Evolutionary conservation across 2,797 vertebrate species (phyloP).

Genomic region (Dendrocincla tyrannina): DNA sequence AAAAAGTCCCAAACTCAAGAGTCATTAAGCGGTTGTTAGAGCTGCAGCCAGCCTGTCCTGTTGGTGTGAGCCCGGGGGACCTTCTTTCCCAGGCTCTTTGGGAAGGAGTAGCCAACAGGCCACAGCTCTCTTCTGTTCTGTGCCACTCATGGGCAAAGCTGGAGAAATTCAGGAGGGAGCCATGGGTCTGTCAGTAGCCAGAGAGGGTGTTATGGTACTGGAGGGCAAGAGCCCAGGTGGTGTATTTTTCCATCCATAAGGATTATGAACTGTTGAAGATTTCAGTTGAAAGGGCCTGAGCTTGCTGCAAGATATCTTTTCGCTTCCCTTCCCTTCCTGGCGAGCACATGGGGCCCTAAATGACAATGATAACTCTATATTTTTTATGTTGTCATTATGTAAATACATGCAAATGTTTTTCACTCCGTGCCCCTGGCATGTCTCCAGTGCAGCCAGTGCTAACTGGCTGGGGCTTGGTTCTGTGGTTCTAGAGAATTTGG

Average conservation of each 20-base stretch:
- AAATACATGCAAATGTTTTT: neutral
- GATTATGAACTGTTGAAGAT: neutral
- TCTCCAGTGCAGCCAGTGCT: neutral
- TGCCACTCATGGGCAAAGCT: rapidly evolving
- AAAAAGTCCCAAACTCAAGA: neutral
- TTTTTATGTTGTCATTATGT: neutral
- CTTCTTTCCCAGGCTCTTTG: neutral
- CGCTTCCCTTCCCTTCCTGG: neutral
- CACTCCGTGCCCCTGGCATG: neutral
- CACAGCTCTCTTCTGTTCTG: neutral
- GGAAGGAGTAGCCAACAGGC: neutral
- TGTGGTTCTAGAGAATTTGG: neutral
- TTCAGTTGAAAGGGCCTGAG: neutral
- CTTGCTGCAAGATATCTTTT: neutral
- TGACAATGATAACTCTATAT: neutral
- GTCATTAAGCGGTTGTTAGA: neutral
- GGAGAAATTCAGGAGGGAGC: neutral
- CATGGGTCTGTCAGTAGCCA: rapidly evolving
- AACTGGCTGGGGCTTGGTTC: neutral
- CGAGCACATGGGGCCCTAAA: neutral
- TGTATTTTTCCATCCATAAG: neutral
- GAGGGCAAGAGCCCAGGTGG: neutral
- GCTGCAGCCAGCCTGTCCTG: neutral
- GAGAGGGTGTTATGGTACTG: neutral
- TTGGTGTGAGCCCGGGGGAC: neutral